Conservation (phyloP, 2,797 vertebrate genomes). For the Thaleichthys pacificus region DNA sequence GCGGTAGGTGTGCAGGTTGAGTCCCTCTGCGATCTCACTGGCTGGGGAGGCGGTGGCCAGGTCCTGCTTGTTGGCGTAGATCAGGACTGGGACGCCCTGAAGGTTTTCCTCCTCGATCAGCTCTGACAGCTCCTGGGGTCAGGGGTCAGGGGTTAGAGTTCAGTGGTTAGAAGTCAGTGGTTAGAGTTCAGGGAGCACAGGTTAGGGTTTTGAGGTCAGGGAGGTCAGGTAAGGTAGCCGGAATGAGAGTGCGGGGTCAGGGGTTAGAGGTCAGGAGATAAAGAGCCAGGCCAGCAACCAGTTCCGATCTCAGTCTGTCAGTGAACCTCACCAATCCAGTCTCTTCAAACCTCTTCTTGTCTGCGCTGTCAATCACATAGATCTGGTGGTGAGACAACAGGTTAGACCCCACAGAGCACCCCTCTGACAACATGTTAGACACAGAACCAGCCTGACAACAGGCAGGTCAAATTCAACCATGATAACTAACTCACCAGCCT, state of each 20-base stretch:
- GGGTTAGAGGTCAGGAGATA: neutral
- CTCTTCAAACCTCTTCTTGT: slow-evolving; percentile 90
- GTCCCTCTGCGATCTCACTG: slow-evolving; percentile 84
- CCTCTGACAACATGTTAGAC: neutral
- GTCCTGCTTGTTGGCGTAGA: slow-evolving; percentile 92
- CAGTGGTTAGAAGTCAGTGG: neutral
- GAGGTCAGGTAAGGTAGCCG: too few species aligned
- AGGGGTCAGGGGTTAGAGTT: neutral
- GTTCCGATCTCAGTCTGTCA: neutral
- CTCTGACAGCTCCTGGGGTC: slow-evolving; percentile 81
- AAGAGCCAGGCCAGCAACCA: neutral
- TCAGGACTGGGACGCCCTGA: slow-evolving; percentile 80
- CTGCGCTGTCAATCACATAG: slow-evolving; percentile 89
- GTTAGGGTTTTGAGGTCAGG: neutral
- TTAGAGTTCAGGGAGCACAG: too few species aligned
- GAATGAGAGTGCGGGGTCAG: neutral
- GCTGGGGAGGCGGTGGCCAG: slow-evolving; percentile 82
- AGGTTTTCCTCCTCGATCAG: slow-evolving; percentile 83
- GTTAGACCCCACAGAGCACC: too few species aligned
- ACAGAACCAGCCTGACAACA: slow-evolving; percentile 2
- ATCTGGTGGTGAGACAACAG: slow-evolving; percentile 73
- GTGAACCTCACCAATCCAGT: slow-evolving; percentile 82
- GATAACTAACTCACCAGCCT: too few species aligned
- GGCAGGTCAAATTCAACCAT: neutral
- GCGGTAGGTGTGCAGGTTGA: slow-evolving; percentile 86